phyloP scores from a whole-genome alignment of 2,888 invertebrate species.

The Eremobia ochroleuca region DNA sequence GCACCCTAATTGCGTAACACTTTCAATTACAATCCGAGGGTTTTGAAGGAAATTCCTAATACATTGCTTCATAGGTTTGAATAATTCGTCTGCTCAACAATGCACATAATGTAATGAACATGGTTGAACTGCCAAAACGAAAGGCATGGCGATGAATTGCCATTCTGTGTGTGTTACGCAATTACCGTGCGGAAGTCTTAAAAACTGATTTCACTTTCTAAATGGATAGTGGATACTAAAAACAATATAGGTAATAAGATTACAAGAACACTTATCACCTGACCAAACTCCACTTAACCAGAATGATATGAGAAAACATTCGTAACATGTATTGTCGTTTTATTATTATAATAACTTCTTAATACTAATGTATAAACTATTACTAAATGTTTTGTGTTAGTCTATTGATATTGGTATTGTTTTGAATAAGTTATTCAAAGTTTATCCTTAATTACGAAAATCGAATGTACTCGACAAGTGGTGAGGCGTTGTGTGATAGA shows the following conservation, averaged over 20 bases:
- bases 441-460: conserved; percentile 63
- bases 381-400: conserved; percentile 69
- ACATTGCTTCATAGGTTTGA: neutral
- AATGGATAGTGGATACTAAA: conserved; percentile 1
- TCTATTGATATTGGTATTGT: conserved; percentile 65
- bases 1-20: neutral
- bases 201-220: neutral
- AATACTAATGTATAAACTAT: conserved; percentile 79
- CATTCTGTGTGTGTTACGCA: neutral
- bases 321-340: conserved; percentile 88
- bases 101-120: neutral
- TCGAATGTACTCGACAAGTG: conserved; percentile 65
- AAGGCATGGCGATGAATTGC: no score
- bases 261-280: conserved; percentile 45
- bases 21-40: neutral
- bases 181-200: neutral
- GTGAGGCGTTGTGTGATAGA: conserved; percentile 53
- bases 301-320: conserved; percentile 84
- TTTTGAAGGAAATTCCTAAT: neutral
- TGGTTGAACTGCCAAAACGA: neutral
- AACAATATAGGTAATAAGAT: conserved; percentile 4
- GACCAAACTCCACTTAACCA: conserved; percentile 65
- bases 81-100: neutral
- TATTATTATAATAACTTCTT: conserved; percentile 83
- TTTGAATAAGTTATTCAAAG: conserved; percentile 60